These are phyloP conservation scores for Strigamia transsilvanica DNA, from an alignment of 2,888 invertebrate genomes.

Conservation along the genomic window DNA sequence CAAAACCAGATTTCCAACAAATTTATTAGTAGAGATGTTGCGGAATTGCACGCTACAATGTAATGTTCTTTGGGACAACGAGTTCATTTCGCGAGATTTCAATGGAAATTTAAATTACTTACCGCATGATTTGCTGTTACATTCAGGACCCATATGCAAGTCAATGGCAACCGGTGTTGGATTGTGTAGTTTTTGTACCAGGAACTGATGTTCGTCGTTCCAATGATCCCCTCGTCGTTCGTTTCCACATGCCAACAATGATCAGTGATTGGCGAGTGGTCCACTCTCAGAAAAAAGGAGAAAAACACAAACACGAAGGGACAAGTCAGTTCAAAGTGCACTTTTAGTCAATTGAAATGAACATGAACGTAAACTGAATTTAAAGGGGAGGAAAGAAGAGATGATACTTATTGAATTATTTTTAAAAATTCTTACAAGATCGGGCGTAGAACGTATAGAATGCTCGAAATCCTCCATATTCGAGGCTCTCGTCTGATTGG, in stretches of 20 bases:
- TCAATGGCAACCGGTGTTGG: slow-evolving; percentile 71
- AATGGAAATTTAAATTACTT: slow-evolving; percentile 59
- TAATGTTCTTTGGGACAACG: neutral
- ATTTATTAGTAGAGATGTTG: neutral
- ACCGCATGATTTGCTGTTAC: slow-evolving; percentile 74
- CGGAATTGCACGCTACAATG: too few relatives aligned
- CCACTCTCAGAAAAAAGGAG: slow-evolving; percentile 60
- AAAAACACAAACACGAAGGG: neutral
- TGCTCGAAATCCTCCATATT: slow-evolving; percentile 80
- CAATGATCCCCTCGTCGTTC: slow-evolving; percentile 70
- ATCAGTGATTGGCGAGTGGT: slow-evolving; percentile 68
- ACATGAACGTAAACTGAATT: too few relatives aligned
- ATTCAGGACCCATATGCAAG: slow-evolving; percentile 76
- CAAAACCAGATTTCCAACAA: neutral
- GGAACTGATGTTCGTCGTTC: slow-evolving; percentile 69
- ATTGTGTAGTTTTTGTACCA: slow-evolving; percentile 68
- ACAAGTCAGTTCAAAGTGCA: slow-evolving; percentile 16
- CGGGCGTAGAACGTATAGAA: slow-evolving; percentile 72
- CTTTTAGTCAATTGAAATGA: neutral
- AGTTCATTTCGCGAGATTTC: neutral
- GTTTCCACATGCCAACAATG: slow-evolving; percentile 71
- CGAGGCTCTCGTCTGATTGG: slow-evolving; percentile 81
- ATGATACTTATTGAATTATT: slow-evolving; percentile 25
- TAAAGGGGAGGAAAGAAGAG: neutral
- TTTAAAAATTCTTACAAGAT: neutral